Evolutionary conservation across 2,113 vertebrate genomes (phyloP).

Genomic region (Zosterops lateralis): DNA sequence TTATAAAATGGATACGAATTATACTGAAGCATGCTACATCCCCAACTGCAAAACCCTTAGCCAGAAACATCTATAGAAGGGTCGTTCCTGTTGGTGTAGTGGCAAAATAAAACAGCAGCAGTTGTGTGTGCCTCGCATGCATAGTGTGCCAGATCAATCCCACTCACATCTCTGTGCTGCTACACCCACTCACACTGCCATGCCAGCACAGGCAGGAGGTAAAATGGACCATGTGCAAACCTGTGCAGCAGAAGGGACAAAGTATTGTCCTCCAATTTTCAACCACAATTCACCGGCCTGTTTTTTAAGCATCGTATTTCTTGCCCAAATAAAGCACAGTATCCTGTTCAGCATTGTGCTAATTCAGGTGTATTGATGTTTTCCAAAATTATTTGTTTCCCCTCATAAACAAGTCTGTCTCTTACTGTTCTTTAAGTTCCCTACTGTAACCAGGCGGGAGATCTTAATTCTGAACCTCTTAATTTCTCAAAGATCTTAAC

Average conservation of each 20-base stretch:
- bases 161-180: background rate
- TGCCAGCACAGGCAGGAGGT: background rate
- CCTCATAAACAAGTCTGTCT: background rate
- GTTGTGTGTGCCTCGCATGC: constrained; percentile 24
- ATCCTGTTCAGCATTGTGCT: background rate
- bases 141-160: constrained; percentile 26
- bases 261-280: background rate
- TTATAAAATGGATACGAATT: background rate
- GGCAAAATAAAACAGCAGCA: constrained; percentile 27
- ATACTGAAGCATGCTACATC: background rate
- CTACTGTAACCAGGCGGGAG: accelerated
- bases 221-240: background rate
- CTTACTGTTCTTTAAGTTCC: background rate
- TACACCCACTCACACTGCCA: background rate
- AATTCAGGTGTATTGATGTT: background rate
- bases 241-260: background rate
- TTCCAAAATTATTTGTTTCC: background rate
- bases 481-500: background rate
- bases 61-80: background rate
- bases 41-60: background rate
- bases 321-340: background rate
- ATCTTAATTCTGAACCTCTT: background rate
- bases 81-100: background rate
- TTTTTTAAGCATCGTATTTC: background rate
- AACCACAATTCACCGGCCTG: background rate